These are phyloP conservation scores for Tylochromis polylepis DNA, from an alignment of 2,113 vertebrate species.

Conservation along the genomic window DNA sequence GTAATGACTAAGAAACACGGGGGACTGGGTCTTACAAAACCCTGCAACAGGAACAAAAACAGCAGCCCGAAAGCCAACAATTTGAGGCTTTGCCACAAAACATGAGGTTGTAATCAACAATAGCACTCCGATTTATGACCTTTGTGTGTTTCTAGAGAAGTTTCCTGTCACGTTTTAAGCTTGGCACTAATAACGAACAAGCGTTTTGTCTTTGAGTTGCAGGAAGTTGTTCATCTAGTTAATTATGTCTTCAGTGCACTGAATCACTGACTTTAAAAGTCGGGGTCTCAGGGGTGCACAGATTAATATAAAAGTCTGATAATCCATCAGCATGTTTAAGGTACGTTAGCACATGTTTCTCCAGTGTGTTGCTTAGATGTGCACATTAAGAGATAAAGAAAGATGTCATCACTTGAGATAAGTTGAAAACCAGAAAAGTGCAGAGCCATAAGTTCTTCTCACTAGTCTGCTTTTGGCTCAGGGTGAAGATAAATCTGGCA, in stretches of 20 bases:
- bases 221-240: not conserved
- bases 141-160: not conserved
- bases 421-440: conserved; percentile 2
- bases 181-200: not conserved
- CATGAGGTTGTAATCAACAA: not conserved
- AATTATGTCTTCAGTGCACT: not conserved
- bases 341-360: not conserved
- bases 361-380: not conserved
- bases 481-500: conserved; percentile 37
- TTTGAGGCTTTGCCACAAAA: not conserved
- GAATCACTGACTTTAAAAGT: not conserved
- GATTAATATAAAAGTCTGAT: not conserved
- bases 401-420: conserved; percentile 1
- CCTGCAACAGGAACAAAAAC: not conserved
- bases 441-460: conserved; percentile 15
- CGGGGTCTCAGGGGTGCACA: not conserved
- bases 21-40: not conserved
- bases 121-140: not conserved
- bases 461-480: conserved; percentile 24
- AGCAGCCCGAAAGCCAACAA: not conserved
- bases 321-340: not conserved
- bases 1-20: not conserved
- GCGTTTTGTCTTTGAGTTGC: not conserved
- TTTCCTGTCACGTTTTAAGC: not conserved
- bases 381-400: not conserved